Conservation (phyloP, 35 echinoderm and acorn worm species). For the Hemicentrotus pulcherrimus region DNA sequence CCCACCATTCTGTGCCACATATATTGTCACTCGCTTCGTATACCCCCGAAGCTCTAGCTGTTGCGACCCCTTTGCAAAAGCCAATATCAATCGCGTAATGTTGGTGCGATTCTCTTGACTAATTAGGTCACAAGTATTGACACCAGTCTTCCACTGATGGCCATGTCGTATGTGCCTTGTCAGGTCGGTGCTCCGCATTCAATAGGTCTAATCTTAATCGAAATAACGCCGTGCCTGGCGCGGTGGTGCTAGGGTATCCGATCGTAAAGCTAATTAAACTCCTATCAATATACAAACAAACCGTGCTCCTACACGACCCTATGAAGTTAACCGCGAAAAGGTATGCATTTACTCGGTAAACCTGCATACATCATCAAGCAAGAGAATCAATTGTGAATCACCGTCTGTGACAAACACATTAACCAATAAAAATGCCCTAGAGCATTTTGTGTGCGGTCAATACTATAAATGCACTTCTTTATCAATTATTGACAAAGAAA, state of each 20-base stretch:
- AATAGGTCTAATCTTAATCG: not conserved
- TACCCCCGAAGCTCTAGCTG: not conserved
- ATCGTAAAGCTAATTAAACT: constrained; percentile 1
- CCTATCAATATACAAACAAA: not conserved
- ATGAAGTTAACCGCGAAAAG: not conserved
- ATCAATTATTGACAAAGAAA: too few relatives aligned
- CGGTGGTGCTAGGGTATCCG: not conserved
- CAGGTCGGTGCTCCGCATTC: not conserved
- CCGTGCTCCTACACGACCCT: not conserved
- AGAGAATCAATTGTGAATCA: not conserved
- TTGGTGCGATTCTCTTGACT: constrained; percentile 7
- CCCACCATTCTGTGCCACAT: not conserved
- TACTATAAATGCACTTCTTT: too few relatives aligned
- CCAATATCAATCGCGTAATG: not conserved
- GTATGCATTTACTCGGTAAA: not conserved
- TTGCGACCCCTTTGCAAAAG: not conserved
- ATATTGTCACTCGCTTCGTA: not conserved
- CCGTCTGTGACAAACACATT: not conserved
- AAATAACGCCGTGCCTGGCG: not conserved
- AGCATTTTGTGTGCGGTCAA: too few relatives aligned
- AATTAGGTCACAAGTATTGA: not conserved
- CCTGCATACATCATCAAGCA: not conserved
- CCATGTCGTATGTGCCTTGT: constrained; percentile 2
- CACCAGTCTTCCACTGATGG: not conserved
- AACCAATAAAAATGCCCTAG: too few relatives aligned